Percentiles rank a stretch among this genome's conserved stretches.
Evolutionary conservation across 92 coral and sea anemone genomes (phyloP).

Genomic region (Porites lobata): DNA sequence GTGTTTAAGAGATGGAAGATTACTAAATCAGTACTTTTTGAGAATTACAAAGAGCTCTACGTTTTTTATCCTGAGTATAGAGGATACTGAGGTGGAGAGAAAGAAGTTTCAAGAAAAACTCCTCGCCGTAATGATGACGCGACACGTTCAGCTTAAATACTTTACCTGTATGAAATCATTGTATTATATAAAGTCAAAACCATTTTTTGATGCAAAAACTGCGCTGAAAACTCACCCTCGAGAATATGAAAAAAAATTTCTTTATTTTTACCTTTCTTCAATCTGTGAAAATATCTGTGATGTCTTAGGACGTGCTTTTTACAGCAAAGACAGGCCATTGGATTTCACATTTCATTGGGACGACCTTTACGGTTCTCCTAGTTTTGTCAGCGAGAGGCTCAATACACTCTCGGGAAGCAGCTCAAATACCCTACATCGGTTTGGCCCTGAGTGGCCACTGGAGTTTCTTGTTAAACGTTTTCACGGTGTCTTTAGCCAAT

Average conservation of each 20-base stretch:
- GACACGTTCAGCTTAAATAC: neutral
- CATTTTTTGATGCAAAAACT: neutral
- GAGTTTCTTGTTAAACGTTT: constrained; percentile 4
- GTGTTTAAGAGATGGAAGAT: neutral
- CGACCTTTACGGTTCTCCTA: neutral
- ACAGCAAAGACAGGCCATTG: neutral
- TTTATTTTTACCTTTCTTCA: neutral
- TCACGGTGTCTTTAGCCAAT: neutral
- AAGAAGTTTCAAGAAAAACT: neutral
- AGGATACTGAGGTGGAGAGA: neutral
- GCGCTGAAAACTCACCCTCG: neutral
- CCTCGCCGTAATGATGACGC: neutral
- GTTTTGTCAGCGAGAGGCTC: constrained; percentile 10
- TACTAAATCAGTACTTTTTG: neutral
- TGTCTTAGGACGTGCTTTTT: neutral
- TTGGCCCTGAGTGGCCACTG: constrained; percentile 10
- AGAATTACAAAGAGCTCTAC: neutral
- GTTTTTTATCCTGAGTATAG: rapidly evolving
- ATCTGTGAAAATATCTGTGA: neutral
- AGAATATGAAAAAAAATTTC: neutral
- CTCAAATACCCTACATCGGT: neutral
- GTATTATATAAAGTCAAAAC: neutral
- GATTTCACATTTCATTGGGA: neutral
- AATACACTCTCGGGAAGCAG: neutral
- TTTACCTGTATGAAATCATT: neutral